Evolutionary conservation across 2,113 vertebrate genomes (phyloP), one percentile per base, ranked within the genome.

Genomic region (Lamprologus lemairii): DNA sequence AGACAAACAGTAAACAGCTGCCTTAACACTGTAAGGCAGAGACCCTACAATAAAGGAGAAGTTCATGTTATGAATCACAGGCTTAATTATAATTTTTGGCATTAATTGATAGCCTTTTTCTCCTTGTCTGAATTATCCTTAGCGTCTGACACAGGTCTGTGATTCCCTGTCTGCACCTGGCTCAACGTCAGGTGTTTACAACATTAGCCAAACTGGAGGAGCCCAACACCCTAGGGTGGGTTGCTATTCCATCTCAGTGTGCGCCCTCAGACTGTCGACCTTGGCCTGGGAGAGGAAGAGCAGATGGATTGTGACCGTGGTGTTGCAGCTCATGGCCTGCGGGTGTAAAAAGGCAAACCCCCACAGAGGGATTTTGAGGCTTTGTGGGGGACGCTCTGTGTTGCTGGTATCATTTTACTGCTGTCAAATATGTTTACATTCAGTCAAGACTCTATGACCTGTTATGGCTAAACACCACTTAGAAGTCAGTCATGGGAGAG

Each of bases 371-470:
- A 80, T 87, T 81, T 35, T 33, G 21, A 26, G 80, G 65, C 54
- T 83, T 86, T 78, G 19, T 65, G 63, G 75, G 65, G 68, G 81
- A 33, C 8, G 1, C 26, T 80, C 31, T 55, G n/a, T 91, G 89
- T 85, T 90, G 49, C 80, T 79, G 53, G 47, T 85, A 86, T 94
- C 79, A 10, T 68, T 54, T 95, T 90, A 75, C 89, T 84, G 81
- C 85, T 89, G 91, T 93, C 90, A 92, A 88, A 93, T 80, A 78
- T 78, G 87, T 92, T 93, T 92, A 85, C 42, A 13, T 90, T 82
- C 68, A 85, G 47, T 54, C 40, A 53, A 84, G 73, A 33, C 21
- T 83, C n/a, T 47, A 42, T 80, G 68, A 91, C 65, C 42, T 75
- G 89, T 55, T 84, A 35, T 49, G 42, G 82, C 79, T 31, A n/a